A percentile compares a stretch with the other conserved stretches of the same genome.
Conservation (phyloP, 2,113 vertebrate genomes). For the Peromyscus leucopus region DNA sequence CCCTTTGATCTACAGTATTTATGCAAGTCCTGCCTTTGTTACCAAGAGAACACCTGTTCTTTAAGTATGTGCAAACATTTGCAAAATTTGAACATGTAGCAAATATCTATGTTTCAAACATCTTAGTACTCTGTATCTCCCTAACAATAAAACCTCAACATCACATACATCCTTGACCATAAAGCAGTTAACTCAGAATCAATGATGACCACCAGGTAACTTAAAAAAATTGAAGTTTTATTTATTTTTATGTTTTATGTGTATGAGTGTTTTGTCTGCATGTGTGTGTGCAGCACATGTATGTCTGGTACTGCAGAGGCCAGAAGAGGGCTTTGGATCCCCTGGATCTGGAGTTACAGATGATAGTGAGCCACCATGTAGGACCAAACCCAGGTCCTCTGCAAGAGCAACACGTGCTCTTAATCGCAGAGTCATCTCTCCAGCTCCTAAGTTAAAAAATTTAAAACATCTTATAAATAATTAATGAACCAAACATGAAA, state of each 20-base stretch:
- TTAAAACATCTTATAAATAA: background rate
- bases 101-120: background rate
- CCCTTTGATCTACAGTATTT: background rate
- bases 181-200: constrained; percentile 27
- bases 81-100: constrained; percentile 15
- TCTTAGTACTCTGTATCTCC: background rate
- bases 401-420: background rate
- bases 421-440: background rate
- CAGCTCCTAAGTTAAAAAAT: background rate
- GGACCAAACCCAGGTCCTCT: background rate
- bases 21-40: background rate
- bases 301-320: background rate
- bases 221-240: background rate
- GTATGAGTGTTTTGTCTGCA: background rate
- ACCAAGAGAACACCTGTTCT: background rate
- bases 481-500: background rate
- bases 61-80: background rate
- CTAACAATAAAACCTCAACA: background rate
- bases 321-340: background rate
- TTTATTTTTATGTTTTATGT: background rate
- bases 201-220: background rate
- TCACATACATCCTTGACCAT: background rate
- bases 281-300: background rate
- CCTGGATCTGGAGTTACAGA: background rate
- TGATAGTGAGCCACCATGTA: background rate